Evolutionary conservation across 2,888 invertebrate genomes (phyloP), one percentile per base, ranked within the genome.

Genomic region (Incurvaria masculella): DNA sequence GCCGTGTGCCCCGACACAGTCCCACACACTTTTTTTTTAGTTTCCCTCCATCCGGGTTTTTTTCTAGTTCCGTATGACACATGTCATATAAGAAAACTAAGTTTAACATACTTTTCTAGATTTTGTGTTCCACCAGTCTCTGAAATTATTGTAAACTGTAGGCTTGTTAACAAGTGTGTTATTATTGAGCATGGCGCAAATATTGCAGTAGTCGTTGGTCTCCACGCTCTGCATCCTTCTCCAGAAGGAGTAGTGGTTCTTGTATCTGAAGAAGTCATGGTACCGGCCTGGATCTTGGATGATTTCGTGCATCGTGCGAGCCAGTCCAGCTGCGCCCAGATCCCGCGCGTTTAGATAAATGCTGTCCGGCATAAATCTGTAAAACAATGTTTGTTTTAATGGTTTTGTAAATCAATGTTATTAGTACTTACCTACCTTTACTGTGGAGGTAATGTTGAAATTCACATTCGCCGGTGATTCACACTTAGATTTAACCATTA

Each of bases 351-450:
- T 58, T 21, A 74, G 54, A 50, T 72, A 73, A 0, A 61, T 59
- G 2, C 65, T 65, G 5, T 64, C 58, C 2, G 72, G 72, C 51
- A 72, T 52, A 51, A 68, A 74, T 48, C 73, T 73, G 54, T n/a
- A 49, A 63, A 55, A 33, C 18, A 21, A 33, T 23, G 10, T 23
- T 23, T 23, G 23, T 23, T 6, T n/a, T n/a, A n/a, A n/a, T n/a
- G n/a, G n/a, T n/a, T n/a, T n/a, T n/a, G n/a, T n/a, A n/a, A n/a
- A n/a, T n/a, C n/a, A n/a, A n/a, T n/a, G n/a, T n/a, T n/a, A n/a
- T n/a, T n/a, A n/a, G n/a, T n/a, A n/a, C n/a, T n/a, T n/a, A n/a
- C n/a, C n/a, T n/a, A n/a, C n/a, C n/a, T n/a, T n/a, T n/a, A n/a
- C n/a, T n/a, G n/a, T n/a, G n/a, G n/a, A n/a, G n/a, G n/a, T n/a